A percentile compares a stretch with the other conserved stretches of the same genome.
Evolutionary conservation across 2,113 vertebrate species (phyloP).

Genomic region (Manacus vitellinus): DNA sequence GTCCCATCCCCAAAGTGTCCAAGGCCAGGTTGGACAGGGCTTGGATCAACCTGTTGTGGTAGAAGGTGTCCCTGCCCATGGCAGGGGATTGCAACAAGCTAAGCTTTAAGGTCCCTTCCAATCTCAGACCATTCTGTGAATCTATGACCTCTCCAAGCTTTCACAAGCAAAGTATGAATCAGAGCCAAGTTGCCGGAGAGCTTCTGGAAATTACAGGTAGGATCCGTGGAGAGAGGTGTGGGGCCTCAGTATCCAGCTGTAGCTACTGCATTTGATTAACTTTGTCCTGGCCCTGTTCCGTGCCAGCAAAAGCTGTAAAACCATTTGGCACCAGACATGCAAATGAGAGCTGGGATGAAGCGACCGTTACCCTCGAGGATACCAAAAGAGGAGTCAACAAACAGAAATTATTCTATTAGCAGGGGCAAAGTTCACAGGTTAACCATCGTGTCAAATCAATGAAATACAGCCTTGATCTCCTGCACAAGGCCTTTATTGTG

Average conservation of each 20-base stretch:
- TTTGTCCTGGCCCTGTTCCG: background rate
- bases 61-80: background rate
- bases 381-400: constrained; percentile 55
- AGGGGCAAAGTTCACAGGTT: constrained; percentile 58
- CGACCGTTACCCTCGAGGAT: background rate
- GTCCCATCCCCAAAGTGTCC: background rate
- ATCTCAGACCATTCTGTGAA: background rate
- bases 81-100: background rate
- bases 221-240: background rate
- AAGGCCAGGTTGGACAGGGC: background rate
- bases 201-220: background rate
- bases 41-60: background rate
- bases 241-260: background rate
- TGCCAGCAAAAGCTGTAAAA: background rate
- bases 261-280: background rate
- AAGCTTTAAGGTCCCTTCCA: background rate
- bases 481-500: constrained; percentile 55
- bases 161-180: background rate
- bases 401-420: constrained; percentile 68
- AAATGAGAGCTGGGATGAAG: background rate
- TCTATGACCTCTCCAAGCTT: background rate
- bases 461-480: constrained; percentile 60
- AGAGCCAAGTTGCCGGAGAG: background rate
- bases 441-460: constrained; percentile 62
- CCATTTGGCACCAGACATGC: constrained; percentile 25